Evolutionary conservation across 1,140 invertebrate genomes (phyloP), one percentile per base, ranked within the genome.

Genomic region (Vanessa tameamea): DNA sequence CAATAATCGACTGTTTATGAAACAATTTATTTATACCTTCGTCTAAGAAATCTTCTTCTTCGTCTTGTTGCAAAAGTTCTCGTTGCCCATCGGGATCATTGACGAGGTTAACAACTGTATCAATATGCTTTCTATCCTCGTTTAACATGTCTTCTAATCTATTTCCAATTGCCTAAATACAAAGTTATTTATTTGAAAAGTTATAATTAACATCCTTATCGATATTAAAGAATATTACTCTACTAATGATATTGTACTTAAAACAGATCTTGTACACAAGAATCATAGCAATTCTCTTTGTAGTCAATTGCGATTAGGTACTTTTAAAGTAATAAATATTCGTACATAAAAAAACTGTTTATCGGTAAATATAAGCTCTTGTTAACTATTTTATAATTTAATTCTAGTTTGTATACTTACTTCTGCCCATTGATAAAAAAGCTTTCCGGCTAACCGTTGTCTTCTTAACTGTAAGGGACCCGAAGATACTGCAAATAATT

Each of bases 11-110:
- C 37, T 43, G 37, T 43, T 9, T 43, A 43, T 43, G 5, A 43
- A 43, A 31, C 3, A 43, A 43, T 43, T 1, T 43, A 43, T 23
- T 53, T 16, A 23, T 88, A 98, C 97, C 96, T 95, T 99, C 99
- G 93, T 99, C 98, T 8, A 99, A 93, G 87, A 99, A 99, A 91
- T 99, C 98, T 93, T 99, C 99, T 84, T 99, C 98, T 86, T 99
- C 98, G 83, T 99, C 98, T 91, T 98, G 96, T 57, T 97, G 94
- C 69, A 98, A 88, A 1, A 99, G 93, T 78, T 99, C 97, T 69
- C 96, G 95, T 84, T 97, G 96, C 77, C 96, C 97, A 48, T 94
- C 94, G 55, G 98, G 97, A 89, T 99, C 98, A 0, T 94, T 93
- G 0, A 98, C 94, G 78, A 97, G 94, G 7, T 94, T 93, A 47